A percentile compares a stretch with the other conserved stretches of the same genome.
These are phyloP conservation scores for Callorhinus ursinus DNA, from an alignment of 2,113 vertebrate species.

Conservation along the genomic window DNA sequence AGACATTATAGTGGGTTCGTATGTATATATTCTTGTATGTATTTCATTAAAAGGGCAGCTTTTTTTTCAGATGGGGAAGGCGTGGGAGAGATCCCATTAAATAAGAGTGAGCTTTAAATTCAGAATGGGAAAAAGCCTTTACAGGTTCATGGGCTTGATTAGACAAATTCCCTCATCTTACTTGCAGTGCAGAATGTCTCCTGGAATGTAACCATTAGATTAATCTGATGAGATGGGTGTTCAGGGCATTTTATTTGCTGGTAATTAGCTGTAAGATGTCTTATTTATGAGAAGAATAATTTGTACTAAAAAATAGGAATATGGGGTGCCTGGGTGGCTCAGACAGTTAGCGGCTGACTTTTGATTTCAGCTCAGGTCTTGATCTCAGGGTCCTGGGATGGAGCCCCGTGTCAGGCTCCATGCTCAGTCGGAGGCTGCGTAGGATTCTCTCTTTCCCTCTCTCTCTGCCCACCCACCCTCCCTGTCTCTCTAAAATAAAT, in stretches of 20 bases:
- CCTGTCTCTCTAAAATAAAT: background rate
- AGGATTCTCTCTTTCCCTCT: background rate
- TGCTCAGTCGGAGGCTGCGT: background rate
- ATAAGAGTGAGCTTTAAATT: background rate
- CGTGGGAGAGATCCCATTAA: background rate
- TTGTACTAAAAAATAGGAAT: background rate
- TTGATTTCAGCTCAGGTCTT: background rate
- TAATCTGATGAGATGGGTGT: background rate
- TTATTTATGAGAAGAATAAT: conserved; percentile 15
- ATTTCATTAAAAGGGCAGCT: background rate
- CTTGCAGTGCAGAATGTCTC: background rate
- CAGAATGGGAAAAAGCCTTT: background rate
- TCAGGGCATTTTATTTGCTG: background rate
- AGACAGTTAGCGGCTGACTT: background rate
- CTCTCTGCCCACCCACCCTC: background rate
- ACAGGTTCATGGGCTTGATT: background rate
- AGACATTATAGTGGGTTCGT: background rate
- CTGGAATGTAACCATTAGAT: background rate
- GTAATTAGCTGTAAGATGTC: background rate
- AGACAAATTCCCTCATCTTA: background rate
- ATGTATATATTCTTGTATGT: background rate
- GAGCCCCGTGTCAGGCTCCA: background rate
- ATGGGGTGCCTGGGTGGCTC: background rate
- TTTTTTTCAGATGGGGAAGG: background rate
- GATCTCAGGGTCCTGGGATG: background rate